phyloP scores from a whole-genome alignment of 2,113 vertebrate species.

The Chunga burmeisteri region DNA sequence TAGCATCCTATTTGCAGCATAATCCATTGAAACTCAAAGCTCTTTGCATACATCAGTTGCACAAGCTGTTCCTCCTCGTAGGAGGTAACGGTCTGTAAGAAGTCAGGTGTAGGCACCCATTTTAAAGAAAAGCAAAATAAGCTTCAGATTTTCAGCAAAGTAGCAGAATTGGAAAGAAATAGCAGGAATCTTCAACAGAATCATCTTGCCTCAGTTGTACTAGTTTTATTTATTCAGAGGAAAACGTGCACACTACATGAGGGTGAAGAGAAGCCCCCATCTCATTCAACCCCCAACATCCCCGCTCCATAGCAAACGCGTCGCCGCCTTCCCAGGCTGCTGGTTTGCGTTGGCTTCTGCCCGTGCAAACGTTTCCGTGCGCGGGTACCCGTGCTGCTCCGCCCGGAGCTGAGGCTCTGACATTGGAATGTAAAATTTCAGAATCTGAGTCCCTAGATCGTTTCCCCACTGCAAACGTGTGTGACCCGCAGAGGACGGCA shows the following conservation, averaged over 20 bases:
- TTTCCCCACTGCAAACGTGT: neutral
- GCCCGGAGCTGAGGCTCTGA: neutral
- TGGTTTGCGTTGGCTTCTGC: accelerated
- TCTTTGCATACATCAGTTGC: neutral
- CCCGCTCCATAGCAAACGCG: accelerated
- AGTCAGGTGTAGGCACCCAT: neutral
- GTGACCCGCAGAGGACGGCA: too few species aligned
- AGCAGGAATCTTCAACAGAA: neutral
- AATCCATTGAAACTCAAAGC: neutral
- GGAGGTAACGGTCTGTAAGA: neutral
- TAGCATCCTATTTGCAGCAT: neutral
- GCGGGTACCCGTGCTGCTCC: accelerated
- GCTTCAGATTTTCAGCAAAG: neutral
- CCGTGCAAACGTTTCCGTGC: accelerated
- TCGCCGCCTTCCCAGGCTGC: neutral
- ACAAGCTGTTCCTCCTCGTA: neutral
- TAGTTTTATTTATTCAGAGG: neutral
- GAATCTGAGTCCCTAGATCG: neutral
- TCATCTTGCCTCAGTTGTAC: neutral
- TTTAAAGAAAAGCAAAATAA: neutral
- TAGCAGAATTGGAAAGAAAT: neutral
- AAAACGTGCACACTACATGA: accelerated
- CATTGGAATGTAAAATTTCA: accelerated
- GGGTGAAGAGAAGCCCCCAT: neutral
- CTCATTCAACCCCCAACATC: neutral